Base-by-base conservation (phyloP, 1,140 invertebrate genomes). In the Oppia nitens region DNA sequence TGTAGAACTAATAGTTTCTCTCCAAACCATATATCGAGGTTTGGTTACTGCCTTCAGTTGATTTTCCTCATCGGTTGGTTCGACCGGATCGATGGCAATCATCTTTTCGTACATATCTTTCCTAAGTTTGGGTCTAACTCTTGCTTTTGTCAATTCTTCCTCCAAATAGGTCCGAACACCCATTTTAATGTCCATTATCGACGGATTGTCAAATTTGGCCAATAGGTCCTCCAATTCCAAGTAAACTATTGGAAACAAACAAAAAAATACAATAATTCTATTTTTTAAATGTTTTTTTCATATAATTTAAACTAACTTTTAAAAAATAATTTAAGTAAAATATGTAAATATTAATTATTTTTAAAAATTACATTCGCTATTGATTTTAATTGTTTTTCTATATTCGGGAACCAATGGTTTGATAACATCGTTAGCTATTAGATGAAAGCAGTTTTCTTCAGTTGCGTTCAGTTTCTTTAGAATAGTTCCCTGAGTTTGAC, bases 51-150 rank as follows among this genome's bases (percentile, higher is more conserved):
- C 92, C 73, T 87, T 84, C 59, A 86, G 73, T 56, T 80, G 74
- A 63, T 88, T 82, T 72, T 96, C 92, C 69, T 96, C 90, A 56
- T 83, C 81, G 14, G 83, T 91, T 9, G 92, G 92, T 3, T 91
- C 92, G 61, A 76, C 76, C 23, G 84, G 80, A 69, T 96, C 92
- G 55, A 96, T 87, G 70, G 93, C 87, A 59, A 93, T 83, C 92
- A 98, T 97, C 75, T 98, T 96, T 64, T 96, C 86, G 71, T 94
- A 98, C 85, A 98, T 93, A 72, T 98, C 93, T 74, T 86, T 87
- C 74, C 86, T 78, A 62, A 94, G 73, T 72, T 92, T 93, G 12
- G 89, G 90, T 70, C 91, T 92, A 71, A 92, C 86, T 72, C 90
- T 87, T 2, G 90, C 89, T 74, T 93, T 94, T 1, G 85, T 83